Base-by-base conservation (phyloP, 2,113 vertebrate species). In the Stegostoma tigrinum region DNA sequence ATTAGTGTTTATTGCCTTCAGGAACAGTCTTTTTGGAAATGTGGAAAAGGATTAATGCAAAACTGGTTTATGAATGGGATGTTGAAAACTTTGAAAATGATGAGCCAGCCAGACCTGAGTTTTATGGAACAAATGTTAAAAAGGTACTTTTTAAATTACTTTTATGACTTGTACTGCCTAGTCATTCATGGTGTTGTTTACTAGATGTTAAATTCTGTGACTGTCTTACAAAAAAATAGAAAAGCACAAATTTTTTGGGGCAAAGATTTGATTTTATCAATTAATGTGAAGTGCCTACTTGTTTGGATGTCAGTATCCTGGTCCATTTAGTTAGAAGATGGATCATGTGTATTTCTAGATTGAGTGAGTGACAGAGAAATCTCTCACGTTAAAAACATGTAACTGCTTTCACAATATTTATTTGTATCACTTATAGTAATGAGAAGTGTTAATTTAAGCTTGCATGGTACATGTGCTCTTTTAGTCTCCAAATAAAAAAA, bases 1-100 rank as follows among this genome's bases (percentile, higher is more conserved):
- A 61, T 90, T n/a, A 90, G 30, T 21, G 5, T 95, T 27, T 24
- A 7, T 95, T 75, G 45, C 34, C 42, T 70, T 17, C 38, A 95
- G 95, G 95, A 52, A 95, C 95, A 30, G 34, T 95, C 45, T 95
- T 95, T 87, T 42, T 95, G 64, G 95, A 95, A 87, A 8, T 95
- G 23, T 95, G 95, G 95, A 95, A 95, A 89, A 89, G 95, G 42
- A n/a, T 87, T 10, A 95, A 85, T 70, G 95, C 95, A 68, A 95
- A 68, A 67, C 48, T 95, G 6, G 80, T 87, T 30, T 87, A 95
- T 23, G 85, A 67, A 87, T 95, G 95, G 95, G 64, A 95, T 68
- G 95, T 95, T 67, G 64, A 89, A 5, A 68, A 95, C 66, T 95
- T 61, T 68, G 95, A 95, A 95, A 95, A 67, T 30, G 85, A 95